Evolutionary conservation across 1,140 invertebrate genomes (phyloP).

Genomic region (Drosophila tropicalis): DNA sequence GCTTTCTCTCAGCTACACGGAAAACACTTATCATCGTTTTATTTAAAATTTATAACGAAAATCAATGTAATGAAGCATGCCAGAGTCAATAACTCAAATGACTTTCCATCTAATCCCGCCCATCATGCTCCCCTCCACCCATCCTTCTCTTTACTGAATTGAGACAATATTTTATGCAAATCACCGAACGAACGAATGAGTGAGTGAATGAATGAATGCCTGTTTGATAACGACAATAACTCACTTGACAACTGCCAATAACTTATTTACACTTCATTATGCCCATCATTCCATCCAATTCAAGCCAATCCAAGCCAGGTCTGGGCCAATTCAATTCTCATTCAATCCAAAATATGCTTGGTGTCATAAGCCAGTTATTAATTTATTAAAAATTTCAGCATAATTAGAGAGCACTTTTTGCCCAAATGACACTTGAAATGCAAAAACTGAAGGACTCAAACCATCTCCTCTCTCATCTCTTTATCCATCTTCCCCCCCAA

Average conservation of each 20-base stretch:
- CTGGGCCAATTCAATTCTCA: slow-evolving; percentile 1
- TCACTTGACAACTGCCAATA: slow-evolving; percentile 80
- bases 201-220: slow-evolving; percentile 30
- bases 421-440: slow-evolving; percentile 78
- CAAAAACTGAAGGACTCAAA: slow-evolving; percentile 40
- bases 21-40: slow-evolving; percentile 79
- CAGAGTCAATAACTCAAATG: slow-evolving; percentile 80
- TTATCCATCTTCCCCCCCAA: too few relatives aligned
- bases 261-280: slow-evolving; percentile 82
- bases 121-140: not conserved
- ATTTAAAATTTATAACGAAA: slow-evolving; percentile 80
- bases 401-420: slow-evolving; percentile 79
- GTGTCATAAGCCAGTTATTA: slow-evolving; percentile 76
- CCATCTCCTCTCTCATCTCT: not conserved
- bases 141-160: slow-evolving; percentile 14
- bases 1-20: slow-evolving; percentile 18
- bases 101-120: slow-evolving; percentile 51
- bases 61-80: slow-evolving; percentile 80
- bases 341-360: slow-evolving; percentile 60
- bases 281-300: slow-evolving; percentile 23
- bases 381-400: slow-evolving; percentile 80
- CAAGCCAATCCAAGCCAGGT: not conserved
- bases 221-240: slow-evolving; percentile 72
- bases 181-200: slow-evolving; percentile 38
- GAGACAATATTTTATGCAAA: slow-evolving; percentile 80